phyloP scores from a whole-genome alignment of 2,113 vertebrate species.

The Nycticorax nycticorax region DNA sequence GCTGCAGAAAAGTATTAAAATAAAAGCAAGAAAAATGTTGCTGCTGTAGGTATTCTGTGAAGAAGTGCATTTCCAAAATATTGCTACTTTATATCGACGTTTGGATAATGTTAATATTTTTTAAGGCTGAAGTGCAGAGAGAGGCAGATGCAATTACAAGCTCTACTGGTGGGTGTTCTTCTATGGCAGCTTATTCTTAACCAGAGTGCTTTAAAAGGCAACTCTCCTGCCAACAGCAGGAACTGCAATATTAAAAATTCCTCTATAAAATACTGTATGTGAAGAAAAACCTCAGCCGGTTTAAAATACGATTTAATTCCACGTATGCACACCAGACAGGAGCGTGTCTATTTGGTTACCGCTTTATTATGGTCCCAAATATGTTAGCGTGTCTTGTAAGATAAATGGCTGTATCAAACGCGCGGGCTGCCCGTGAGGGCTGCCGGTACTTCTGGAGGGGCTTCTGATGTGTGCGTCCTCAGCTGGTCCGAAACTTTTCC shows the following conservation, averaged over 20 bases:
- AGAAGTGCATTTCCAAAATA: not conserved
- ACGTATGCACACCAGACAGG: not conserved
- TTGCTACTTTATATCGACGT: not conserved
- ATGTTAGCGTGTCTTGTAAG: not conserved
- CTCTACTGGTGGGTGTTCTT: not conserved
- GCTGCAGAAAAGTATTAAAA: not conserved
- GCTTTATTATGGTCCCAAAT: not conserved
- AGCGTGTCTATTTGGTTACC: not conserved
- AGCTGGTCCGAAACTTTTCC: not conserved
- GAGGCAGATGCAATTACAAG: not conserved
- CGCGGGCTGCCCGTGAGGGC: constrained; percentile 8
- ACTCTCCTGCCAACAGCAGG: not conserved
- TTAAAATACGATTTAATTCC: not conserved
- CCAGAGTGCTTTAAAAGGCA: not conserved
- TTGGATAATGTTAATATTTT: not conserved
- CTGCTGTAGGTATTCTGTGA: not conserved
- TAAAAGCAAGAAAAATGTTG: not conserved
- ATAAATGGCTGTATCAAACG: not conserved
- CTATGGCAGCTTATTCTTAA: not conserved
- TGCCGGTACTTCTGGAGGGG: not conserved
- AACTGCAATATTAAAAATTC: not conserved
- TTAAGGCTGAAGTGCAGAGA: not conserved
- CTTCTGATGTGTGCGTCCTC: not conserved
- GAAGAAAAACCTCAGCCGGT: not conserved
- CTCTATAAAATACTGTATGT: not conserved